Percentiles rank a stretch among this genome's conserved stretches.
Conservation (phyloP, 37 sponge, comb jelly and placozoan genomes). For the Chondrosia reniformis region DNA sequence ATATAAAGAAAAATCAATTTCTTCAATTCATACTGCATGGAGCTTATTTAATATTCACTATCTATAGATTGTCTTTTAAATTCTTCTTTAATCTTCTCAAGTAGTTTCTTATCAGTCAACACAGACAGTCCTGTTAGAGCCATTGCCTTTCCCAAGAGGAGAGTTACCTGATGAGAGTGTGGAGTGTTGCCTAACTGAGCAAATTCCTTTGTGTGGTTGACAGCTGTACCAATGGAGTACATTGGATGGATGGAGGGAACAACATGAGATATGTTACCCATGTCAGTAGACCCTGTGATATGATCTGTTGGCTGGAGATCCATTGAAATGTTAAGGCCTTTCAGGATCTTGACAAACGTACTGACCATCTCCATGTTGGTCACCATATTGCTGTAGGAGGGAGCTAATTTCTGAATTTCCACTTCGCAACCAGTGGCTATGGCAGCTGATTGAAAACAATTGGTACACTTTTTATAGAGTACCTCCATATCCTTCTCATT, state of each 20-base stretch:
- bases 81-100: conserved; percentile 31
- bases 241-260: conserved; percentile 84
- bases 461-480: conserved; percentile 34
- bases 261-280: conserved; percentile 84
- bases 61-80: conserved; percentile 20
- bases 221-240: conserved; percentile 61
- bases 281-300: conserved; percentile 76
- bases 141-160: conserved; percentile 69
- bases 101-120: conserved; percentile 43
- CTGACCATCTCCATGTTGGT: conserved; percentile 41
- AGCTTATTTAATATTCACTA: no score
- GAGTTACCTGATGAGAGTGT: conserved; percentile 52
- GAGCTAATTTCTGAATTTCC: conserved; percentile 19
- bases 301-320: not conserved
- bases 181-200: conserved; percentile 50
- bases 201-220: conserved; percentile 71
- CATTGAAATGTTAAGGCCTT: conserved; percentile 16
- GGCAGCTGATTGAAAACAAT: conserved; percentile 71
- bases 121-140: conserved; percentile 73
- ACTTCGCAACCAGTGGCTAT: conserved; percentile 69
- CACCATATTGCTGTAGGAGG: conserved; percentile 42
- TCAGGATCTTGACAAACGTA: conserved; percentile 43
- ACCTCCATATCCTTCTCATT: conserved; percentile 37
- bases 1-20: no score
- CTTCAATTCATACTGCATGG: no score